Evolutionary conservation across 2,113 vertebrate genomes (phyloP), one percentile per base, ranked within the genome.

Genomic region (Alectura lathami): DNA sequence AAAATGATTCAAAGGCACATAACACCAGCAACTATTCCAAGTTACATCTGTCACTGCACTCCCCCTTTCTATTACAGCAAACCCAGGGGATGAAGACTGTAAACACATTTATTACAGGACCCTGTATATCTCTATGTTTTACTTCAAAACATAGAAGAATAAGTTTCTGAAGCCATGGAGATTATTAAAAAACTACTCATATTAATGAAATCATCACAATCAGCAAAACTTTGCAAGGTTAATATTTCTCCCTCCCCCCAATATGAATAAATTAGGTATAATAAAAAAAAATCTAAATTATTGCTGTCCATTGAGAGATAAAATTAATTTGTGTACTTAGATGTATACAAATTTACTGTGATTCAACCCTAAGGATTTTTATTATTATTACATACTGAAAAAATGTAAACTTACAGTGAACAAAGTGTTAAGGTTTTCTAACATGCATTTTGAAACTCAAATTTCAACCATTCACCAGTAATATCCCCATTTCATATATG

Each of bases 341-440:
- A 95, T 92, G 81, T 96, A 93, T 95, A 96, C 96, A 97, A 86
- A 91, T 96, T 97, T 95, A 94, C 87, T 94, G 70, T 95, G 96
- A 97, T 96, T 96, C 93, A 97, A 88, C 94, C 91, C 91, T 94
- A 97, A 94, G 89, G 94, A 96, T 86, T 96, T 94, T 96, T 92
- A 17, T 97, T 96, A 97, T 97, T 97, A 96, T 81, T 88, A 85
- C 93, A 92, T 95, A 97, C 97, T 88, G 67, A 96, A 97, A 93
- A 98, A 97, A 83, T 83, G 77, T 91, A 96, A 96, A 98, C 94
- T 96, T 93, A 97, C 85, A 83, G n/a, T 95, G 76, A 93, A 91
- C 32, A 54, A 92, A 73, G n/a, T 78, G 48, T 88, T 93, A 86
- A 88, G 79, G 93, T 96, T 91, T 50, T 92, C 84, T 92, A 94